Percentiles rank a stretch among this genome's conserved stretches.
These are phyloP conservation scores for Diplodus sargus DNA, from an alignment of 2,797 vertebrate genomes.

Conservation along the genomic window DNA sequence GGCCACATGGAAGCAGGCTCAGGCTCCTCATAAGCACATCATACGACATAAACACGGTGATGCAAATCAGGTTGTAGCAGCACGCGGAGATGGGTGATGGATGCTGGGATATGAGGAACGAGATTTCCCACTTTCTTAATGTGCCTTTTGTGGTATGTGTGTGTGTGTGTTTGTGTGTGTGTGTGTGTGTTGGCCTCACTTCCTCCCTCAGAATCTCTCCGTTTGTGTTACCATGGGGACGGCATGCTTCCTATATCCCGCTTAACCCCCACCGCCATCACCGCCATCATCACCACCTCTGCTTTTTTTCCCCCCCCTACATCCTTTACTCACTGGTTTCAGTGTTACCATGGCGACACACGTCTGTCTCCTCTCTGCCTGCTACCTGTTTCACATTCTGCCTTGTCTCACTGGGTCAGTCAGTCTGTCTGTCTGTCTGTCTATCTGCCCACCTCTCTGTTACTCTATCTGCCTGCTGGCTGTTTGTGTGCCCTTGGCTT, in stretches of 20 bases:
- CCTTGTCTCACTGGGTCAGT: constrained; percentile 63
- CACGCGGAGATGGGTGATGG: constrained; percentile 5
- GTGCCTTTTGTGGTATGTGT: constrained; percentile 72
- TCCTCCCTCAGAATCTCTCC: constrained; percentile 77
- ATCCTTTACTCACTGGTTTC: constrained; percentile 77
- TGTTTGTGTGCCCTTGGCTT: constrained; percentile 47
- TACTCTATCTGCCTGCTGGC: constrained; percentile 26
- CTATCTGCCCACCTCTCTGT: background rate
- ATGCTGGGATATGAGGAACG: constrained; percentile 41
- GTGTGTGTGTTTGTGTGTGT: constrained; percentile 30
- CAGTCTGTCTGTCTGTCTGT: constrained; percentile 20
- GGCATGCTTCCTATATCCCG: constrained; percentile 79
- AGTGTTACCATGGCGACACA: constrained; percentile 86
- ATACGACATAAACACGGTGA: constrained; percentile 41
- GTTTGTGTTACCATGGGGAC: constrained; percentile 85
- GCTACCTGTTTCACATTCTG: constrained; percentile 75
- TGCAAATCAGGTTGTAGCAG: constrained; percentile 46
- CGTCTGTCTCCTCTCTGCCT: constrained; percentile 70
- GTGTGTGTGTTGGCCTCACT: constrained; percentile 38
- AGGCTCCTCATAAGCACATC: constrained; percentile 39
- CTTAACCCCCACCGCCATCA: constrained; percentile 44
- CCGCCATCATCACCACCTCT: constrained; percentile 41
- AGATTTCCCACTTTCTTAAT: constrained; percentile 74
- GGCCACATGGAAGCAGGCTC: constrained; percentile 34
- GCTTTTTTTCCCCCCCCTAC: constrained; percentile 47